Base-by-base conservation (phyloP, 1,140 invertebrate species). In the Aphelenchoides avenae region DNA sequence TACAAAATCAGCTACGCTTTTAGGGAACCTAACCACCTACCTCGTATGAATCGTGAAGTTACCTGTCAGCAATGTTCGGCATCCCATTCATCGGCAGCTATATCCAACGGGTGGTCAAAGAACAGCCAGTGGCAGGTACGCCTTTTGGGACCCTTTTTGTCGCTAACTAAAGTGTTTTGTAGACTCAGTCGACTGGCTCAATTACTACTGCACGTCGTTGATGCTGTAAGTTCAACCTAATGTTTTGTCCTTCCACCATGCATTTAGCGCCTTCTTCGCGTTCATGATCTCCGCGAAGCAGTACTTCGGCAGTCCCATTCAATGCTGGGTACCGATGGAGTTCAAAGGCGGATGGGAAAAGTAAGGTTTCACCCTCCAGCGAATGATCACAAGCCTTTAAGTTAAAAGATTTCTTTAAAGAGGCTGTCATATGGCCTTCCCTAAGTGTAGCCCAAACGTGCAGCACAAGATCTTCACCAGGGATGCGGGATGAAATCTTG, bases 131-230 rank as follows among this genome's bases (percentile, higher is more conserved):
- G 13, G 75, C 70, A 5, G 71, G 76, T 53, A n/a, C n/a, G n/a
- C n/a, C n/a, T n/a, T n/a, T n/a, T n/a, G n/a, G n/a, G n/a, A n/a
- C n/a, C n/a, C n/a, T n/a, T n/a, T n/a, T n/a, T n/a, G n/a, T n/a
- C n/a, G n/a, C n/a, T n/a, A n/a, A n/a, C n/a, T n/a, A n/a, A n/a
- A n/a, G n/a, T n/a, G n/a, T n/a, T n/a, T n/a, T n/a, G n/a, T n/a
- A n/a, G n/a, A n/a, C n/a, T 62, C 59, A 1, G 67, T 74, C 9
- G 71, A 73, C 33, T 70, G 70, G 60, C 70, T 73, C 7, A 73
- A 76, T 43, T 73, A 73, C 40, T 75, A 75, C 41, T 74, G 75
- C 30, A 68, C 66, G 29, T 63, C 73, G 0, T 24, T 76, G n/a
- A 36, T 73, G 29, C 60, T 73, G n/a, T n/a, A n/a, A n/a, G n/a